Evolutionary conservation across 1,140 invertebrate genomes (phyloP).

Genomic region (Papilio glaucus): DNA sequence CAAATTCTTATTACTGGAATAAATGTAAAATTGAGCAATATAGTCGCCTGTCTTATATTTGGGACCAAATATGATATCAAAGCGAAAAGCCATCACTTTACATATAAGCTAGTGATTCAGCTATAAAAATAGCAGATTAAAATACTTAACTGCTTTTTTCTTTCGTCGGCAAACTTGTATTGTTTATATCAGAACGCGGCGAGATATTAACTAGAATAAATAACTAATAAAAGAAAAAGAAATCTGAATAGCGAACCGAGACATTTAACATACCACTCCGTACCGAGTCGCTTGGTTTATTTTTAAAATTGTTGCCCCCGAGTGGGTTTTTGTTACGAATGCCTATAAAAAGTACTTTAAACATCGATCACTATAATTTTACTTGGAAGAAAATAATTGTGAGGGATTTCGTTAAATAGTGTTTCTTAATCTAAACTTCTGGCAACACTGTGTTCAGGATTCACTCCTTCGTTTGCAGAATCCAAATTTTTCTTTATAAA

Average conservation of each 20-base stretch:
- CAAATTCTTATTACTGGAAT: too few species aligned
- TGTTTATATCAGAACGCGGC: conserved; percentile 22
- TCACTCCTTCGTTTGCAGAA: neutral
- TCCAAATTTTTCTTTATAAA: too few species aligned
- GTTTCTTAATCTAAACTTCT: neutral
- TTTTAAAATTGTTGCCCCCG: conserved; percentile 32
- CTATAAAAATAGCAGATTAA: neutral
- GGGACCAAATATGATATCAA: too few species aligned
- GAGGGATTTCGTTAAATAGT: conserved; percentile 8
- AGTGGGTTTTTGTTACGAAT: conserved; percentile 34
- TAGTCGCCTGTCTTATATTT: too few species aligned
- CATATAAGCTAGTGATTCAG: neutral
- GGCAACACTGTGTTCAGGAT: neutral
- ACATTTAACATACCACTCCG: conserved; percentile 29
- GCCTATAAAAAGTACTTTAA: conserved; percentile 31
- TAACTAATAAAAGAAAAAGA: conserved; percentile 34
- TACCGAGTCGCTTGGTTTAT: conserved; percentile 21
- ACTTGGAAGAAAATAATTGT: conserved; percentile 30
- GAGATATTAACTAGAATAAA: conserved; percentile 31
- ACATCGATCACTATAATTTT: conserved; percentile 35
- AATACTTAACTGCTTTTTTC: neutral
- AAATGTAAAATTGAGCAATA: too few species aligned
- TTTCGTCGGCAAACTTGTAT: neutral
- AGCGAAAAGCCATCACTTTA: too few species aligned
- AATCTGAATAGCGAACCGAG: conserved; percentile 26